Base-by-base conservation (phyloP, 1,140 invertebrate genomes). In the Lepidurus arcticus region DNA sequence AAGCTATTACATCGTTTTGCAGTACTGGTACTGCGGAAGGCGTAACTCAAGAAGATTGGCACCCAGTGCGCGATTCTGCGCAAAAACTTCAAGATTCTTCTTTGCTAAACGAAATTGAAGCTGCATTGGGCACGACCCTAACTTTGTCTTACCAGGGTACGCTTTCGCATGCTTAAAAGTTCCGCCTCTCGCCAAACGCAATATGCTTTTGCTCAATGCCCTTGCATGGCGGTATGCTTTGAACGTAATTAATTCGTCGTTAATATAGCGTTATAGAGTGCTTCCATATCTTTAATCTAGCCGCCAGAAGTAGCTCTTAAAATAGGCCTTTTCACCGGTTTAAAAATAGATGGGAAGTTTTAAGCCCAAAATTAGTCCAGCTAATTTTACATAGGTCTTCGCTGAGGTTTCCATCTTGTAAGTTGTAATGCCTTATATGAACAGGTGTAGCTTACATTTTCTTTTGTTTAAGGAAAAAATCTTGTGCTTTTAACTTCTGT, bases 31-130 rank as follows among this genome's bases (percentile, higher is more conserved):
- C 42, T 44, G 53, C 43, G 21, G 53, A 42, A 26, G 78, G 53
- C 73, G 53, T 13, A 13, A 65, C 16, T 65, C 53, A 65, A 65
- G 53, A 65, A 65, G 53, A 65, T 65, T 65, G 53, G 53, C 53
- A 10, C 53, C 53, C 53, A 7, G 13, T 65, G 13, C 53, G 53
- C 53, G 53, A 65, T 65, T 65, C 53, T n/a, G 13, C 16, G 21
- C 16, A 65, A 13, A 4, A 65, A 16, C 16, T 13, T 7, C 44
- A 73, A 42, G 78, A 73, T 13, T 45, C 24, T 34, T 73, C 65
- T 24, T 44, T 78, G 78, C 78, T 78, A 74, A 45, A 74, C 73
- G 78, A 78, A 45, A 78, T 78, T 26, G 78, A 78, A 74, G 73
- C 65, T 42, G 78, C 78, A 78, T 45, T 78, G 73, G 73, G 78